Evolutionary conservation across 2,113 vertebrate species (phyloP).

Genomic region (Alectura lathami): DNA sequence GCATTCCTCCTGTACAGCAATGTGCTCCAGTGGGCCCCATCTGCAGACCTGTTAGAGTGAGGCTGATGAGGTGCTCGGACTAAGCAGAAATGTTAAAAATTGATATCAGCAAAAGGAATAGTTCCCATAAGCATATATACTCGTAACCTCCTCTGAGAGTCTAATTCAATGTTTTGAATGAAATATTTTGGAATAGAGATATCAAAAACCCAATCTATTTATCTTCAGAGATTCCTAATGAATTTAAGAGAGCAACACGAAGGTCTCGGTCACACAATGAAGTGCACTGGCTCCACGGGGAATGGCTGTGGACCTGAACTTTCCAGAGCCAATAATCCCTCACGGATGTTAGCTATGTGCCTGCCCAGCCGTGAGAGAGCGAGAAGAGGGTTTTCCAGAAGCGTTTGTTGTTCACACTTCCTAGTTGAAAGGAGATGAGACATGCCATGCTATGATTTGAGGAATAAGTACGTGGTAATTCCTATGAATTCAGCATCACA

Average conservation of each 20-base stretch:
- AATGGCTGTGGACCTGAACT: neutral
- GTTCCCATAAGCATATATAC: neutral
- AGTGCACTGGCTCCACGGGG: neutral
- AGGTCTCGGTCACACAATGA: neutral
- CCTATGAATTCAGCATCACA: rapidly evolving
- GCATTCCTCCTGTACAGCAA: constrained; percentile 46
- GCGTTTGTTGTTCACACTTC: neutral
- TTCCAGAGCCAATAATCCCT: rapidly evolving
- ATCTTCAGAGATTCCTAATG: neutral
- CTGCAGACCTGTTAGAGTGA: neutral
- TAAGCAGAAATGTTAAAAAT: neutral
- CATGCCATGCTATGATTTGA: rapidly evolving
- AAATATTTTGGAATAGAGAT: neutral
- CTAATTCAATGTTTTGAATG: neutral
- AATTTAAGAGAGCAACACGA: neutral
- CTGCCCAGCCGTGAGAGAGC: neutral
- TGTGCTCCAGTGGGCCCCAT: neutral
- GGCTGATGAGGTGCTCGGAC: neutral
- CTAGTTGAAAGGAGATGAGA: neutral
- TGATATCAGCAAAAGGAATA: neutral
- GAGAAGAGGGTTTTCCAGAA: neutral
- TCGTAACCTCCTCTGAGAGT: neutral
- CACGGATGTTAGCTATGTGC: neutral
- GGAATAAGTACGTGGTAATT: rapidly evolving
- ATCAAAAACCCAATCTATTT: neutral